A percentile compares a stretch with the other conserved stretches of the same genome.
These are phyloP conservation scores for Spheniscus mendiculus DNA, from an alignment of 2,113 vertebrate genomes.

Conservation along the genomic window DNA sequence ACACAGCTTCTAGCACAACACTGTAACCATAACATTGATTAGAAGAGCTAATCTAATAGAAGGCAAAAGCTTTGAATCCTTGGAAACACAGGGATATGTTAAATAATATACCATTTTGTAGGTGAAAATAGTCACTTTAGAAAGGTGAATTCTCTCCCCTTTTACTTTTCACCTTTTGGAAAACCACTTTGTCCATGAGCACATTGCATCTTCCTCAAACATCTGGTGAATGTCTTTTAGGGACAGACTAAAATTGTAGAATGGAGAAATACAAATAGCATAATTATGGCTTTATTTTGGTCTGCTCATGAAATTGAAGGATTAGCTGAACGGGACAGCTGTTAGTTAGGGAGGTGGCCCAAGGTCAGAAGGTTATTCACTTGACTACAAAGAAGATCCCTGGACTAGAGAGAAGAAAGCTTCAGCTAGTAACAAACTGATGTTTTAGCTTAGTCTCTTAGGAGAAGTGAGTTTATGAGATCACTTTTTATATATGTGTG, in stretches of 20 bases:
- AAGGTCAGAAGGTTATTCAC: slow-evolving; percentile 45
- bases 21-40: neutral
- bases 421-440: neutral
- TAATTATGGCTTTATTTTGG: slow-evolving; percentile 57
- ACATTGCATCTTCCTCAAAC: neutral
- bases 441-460: neutral
- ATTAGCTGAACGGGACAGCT: neutral
- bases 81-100: neutral
- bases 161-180: neutral
- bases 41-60: neutral
- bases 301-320: slow-evolving; percentile 51
- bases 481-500: neutral
- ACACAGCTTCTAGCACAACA: neutral
- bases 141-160: neutral
- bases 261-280: slow-evolving; percentile 29
- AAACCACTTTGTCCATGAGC: neutral
- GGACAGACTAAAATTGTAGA: slow-evolving; percentile 38
- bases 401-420: neutral
- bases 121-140: neutral
- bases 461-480: neutral
- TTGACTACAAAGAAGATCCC: slow-evolving; percentile 1
- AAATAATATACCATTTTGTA: neutral
- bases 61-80: neutral
- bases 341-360: slow-evolving; percentile 27
- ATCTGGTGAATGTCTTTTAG: slow-evolving; percentile 9